These are phyloP conservation scores for Sparus aurata DNA, from an alignment of 2,797 vertebrate genomes.

Conservation along the genomic window DNA sequence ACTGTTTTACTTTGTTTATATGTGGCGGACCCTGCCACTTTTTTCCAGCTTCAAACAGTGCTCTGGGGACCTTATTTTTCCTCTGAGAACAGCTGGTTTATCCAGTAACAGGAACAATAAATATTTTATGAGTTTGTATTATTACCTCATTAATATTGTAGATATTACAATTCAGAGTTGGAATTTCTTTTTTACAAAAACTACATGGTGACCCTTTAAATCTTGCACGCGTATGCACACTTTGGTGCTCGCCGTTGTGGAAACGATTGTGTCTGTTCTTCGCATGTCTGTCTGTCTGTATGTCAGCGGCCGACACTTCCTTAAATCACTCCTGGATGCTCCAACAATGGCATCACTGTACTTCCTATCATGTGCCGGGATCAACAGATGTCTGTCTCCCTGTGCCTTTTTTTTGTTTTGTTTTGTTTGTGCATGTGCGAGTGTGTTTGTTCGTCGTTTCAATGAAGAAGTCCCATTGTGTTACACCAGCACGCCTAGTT, in stretches of 20 bases:
- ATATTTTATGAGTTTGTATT: too few relatives aligned
- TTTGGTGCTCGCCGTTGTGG: slow-evolving; percentile 17
- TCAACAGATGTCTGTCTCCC: slow-evolving; percentile 65
- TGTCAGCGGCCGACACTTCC: slow-evolving; percentile 62
- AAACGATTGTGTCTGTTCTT: slow-evolving; percentile 12
- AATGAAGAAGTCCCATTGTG: slow-evolving; percentile 73
- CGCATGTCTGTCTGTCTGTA: slow-evolving; percentile 55
- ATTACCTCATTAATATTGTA: too few relatives aligned
- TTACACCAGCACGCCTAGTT: slow-evolving; percentile 71
- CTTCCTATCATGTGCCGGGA: slow-evolving; percentile 53
- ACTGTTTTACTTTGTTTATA: too few relatives aligned
- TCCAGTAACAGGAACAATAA: too few relatives aligned
- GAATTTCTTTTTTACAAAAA: too few relatives aligned
- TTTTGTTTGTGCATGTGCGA: slow-evolving; percentile 59
- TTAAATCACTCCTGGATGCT: slow-evolving; percentile 60
- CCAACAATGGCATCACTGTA: slow-evolving; percentile 76
- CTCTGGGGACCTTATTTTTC: too few relatives aligned
- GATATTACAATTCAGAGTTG: too few relatives aligned
- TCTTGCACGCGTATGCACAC: slow-evolving; percentile 9
- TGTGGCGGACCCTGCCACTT: too few relatives aligned
- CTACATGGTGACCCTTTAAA: not conserved
- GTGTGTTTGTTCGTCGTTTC: slow-evolving; percentile 68
- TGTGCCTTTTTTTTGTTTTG: slow-evolving; percentile 17
- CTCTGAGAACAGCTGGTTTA: too few relatives aligned
- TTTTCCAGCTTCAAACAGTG: too few relatives aligned